Evolutionary conservation across 2,888 invertebrate genomes (phyloP).

Genomic region (Lacanobia wlatinum): DNA sequence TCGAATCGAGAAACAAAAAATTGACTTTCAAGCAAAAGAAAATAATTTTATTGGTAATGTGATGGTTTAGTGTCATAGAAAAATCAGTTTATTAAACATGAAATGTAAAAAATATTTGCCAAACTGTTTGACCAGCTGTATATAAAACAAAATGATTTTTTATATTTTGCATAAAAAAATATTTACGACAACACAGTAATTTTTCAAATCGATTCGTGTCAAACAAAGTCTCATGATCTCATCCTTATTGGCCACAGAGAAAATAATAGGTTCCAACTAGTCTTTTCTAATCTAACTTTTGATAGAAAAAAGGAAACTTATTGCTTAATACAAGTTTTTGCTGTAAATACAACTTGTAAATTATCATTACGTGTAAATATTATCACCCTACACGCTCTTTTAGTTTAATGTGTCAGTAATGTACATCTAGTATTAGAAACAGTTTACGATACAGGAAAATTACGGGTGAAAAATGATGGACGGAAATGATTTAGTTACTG

Average conservation of each 20-base stretch:
- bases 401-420: conserved; percentile 66
- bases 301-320: conserved; percentile 45
- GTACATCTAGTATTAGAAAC: conserved; percentile 67
- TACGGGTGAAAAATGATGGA: conserved; percentile 90
- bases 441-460: conserved; percentile 65
- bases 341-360: conserved; percentile 61
- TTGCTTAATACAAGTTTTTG: conserved; percentile 51
- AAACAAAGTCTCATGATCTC: conserved; percentile 9
- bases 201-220: conserved; percentile 15
- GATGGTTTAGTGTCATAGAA: too few relatives aligned
- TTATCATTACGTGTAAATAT: conserved; percentile 62
- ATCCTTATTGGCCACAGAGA: conserved; percentile 52
- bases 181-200: too few relatives aligned
- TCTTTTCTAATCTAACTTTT: conserved; percentile 53
- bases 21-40: not conserved
- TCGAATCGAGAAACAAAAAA: not conserved
- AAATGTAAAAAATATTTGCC: not conserved
- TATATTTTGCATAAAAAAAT: too few relatives aligned
- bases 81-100: not conserved
- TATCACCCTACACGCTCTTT: conserved; percentile 29
- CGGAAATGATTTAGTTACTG: conserved; percentile 92
- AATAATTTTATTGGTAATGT: too few relatives aligned
- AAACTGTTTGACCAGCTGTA: not conserved
- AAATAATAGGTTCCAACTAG: conserved; percentile 63
- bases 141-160: not conserved